Base-by-base conservation (phyloP, 2,113 vertebrate genomes). In the Notothenia rossii region DNA sequence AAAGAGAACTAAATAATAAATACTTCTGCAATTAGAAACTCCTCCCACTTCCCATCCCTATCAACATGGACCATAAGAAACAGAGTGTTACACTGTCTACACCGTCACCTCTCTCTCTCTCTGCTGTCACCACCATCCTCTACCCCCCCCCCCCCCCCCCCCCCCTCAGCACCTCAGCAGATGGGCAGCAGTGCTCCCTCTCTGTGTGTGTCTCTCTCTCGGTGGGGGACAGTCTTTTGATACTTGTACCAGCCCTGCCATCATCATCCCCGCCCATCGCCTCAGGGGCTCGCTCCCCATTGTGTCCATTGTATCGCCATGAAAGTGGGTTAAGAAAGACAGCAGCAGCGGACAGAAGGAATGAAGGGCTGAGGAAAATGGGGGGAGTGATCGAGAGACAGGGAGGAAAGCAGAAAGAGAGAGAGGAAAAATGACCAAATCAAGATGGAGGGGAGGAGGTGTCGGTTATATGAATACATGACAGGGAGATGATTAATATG, bases 301-400 rank as follows among this genome's bases (percentile, higher is more conserved):
- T 94, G 92, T 94, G 68, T 84, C 90, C 43, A 93, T 94, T 94
- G 93, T 94, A 79, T 87, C 17, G 45, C 66, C 36, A 7, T 65
- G 78, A 93, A 94, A 94, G 86, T 94, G 92, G 92, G 92, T 88
- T 91, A 89, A 90, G 86, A 89, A 87, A 87, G 86, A 82, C 71
- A 55, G 86, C 64, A 61, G 72, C 61, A 15, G 70, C 4, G 55
- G 86, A 88, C 84, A 85, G 86, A 83, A 67, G 85, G 86, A 83
- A 54, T 25, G 11, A 60, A 68, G 60, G 70, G 13, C 81, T 72
- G 40, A 36, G 80, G 72, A 59, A n/a, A 64, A 49, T 14, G 70
- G 72, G 53, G 53, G n/a, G 33, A 59, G 73, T 46, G 68, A 83
- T 58, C 46, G 53, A 63, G 81, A 85, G 66, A 48, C 33, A 63